Evolutionary conservation across 2,797 vertebrate species (phyloP), one percentile per base, ranked within the genome.

Genomic region (Agapornis canus): DNA sequence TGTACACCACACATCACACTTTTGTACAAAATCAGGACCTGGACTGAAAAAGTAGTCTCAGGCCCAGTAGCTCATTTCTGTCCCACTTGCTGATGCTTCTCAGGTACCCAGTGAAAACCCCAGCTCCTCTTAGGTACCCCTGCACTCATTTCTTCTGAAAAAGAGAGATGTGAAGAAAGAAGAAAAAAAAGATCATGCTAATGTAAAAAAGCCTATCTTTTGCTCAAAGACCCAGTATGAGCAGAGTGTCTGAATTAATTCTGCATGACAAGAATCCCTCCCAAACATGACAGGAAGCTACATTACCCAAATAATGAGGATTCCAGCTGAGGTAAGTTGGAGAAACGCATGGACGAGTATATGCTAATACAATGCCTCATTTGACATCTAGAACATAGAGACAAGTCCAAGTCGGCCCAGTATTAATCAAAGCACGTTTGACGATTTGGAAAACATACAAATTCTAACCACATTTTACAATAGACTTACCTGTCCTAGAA

Each of bases 261-360:
- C 69, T 87, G 42, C 68, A 51, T 85, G 68, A 93, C 68, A 71
- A 78, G 82, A 95, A 92, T 89, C 72, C 82, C 52, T 93, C 65
- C 89, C 43, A 79, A 78, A 94, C 60, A 86, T 66, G 89, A 88
- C 86, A 92, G 84, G 42, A 90, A 96, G 57, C 43, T 86, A 89
- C 49, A 49, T 85, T 95, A 92, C 60, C 54, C 17, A 0, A 92
- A 91, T 96, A 95, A 95, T 91, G 63, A 95, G 72, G 65, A 91
- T 87, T 93, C 71, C 89, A 87, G 76, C 31, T 75, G 84, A 85
- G 72, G 63, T 89, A 95, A 92, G 13, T 57, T 4, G 0, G 56
- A 43, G 39, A 68, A 93, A 78, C 0, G 1, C 43, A 37, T 27
- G 56, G 25, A 76, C 26, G 51, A 80, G 56, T 89, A 63, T 68